phyloP scores from a whole-genome alignment of 2,888 invertebrate species.

The Craniophora ligustri region DNA sequence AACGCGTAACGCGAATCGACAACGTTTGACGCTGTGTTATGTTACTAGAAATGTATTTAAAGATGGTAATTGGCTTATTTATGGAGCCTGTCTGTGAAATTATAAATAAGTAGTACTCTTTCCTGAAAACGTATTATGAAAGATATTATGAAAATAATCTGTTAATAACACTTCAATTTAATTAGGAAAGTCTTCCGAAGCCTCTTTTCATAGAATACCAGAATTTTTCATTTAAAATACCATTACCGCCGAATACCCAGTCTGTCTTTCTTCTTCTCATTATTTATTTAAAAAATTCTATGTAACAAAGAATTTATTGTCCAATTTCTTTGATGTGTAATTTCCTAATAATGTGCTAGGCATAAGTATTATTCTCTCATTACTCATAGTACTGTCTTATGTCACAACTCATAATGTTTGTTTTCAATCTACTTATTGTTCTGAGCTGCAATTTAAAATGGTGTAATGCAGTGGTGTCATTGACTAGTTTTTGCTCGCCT shows the following conservation, averaged over 20 bases:
- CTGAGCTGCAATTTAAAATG: slow-evolving; percentile 28
- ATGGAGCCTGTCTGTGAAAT: too few species aligned
- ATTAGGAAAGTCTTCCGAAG: too few species aligned
- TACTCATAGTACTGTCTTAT: neutral
- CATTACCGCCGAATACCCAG: too few species aligned
- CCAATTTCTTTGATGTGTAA: neutral
- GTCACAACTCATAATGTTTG: slow-evolving; percentile 1
- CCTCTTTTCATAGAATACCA: too few species aligned
- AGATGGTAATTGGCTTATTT: neutral
- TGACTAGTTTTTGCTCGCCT: slow-evolving; percentile 38
- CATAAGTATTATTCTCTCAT: neutral
- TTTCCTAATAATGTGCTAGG: neutral
- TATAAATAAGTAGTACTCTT: too few species aligned
- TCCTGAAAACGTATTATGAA: too few species aligned
- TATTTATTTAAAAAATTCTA: too few species aligned
- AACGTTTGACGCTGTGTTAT: slow-evolving; percentile 12
- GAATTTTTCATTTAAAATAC: too few species aligned
- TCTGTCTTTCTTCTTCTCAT: too few species aligned
- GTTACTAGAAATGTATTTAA: neutral
- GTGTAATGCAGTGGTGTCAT: slow-evolving; percentile 51
- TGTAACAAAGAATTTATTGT: too few species aligned
- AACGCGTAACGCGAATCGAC: slow-evolving; percentile 44
- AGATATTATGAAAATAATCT: too few species aligned
- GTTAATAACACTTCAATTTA: too few species aligned
- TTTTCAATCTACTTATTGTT: slow-evolving; percentile 12